Conservation (phyloP, 2,888 invertebrate species). For the Tenthredo mesomela region DNA sequence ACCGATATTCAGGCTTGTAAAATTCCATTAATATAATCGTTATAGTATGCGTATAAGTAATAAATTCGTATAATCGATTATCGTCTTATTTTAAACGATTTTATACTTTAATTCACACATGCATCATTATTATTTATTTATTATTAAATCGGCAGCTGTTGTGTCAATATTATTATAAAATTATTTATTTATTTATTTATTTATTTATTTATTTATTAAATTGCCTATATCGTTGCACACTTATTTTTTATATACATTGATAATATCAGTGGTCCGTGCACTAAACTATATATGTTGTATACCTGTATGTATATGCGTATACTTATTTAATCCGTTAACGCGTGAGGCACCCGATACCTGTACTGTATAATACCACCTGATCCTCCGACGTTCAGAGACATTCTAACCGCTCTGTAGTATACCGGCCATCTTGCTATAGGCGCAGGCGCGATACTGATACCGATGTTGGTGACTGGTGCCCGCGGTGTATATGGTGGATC, state of each 20-base stretch:
- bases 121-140: not conserved
- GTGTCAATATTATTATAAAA: not conserved
- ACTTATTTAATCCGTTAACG: not conserved
- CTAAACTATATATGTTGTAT: not conserved
- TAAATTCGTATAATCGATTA: not conserved
- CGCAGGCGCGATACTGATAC: conserved; percentile 46
- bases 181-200: not conserved
- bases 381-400: conserved; percentile 66
- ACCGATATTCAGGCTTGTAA: not conserved
- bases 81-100: not conserved
- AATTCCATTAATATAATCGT: not conserved
- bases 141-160: not conserved
- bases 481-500: not conserved
- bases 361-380: conserved; percentile 62
- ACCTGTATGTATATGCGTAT: not conserved
- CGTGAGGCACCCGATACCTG: conserved; percentile 6
- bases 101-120: not conserved
- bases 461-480: not conserved
- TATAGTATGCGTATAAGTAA: too few species aligned
- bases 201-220: not conserved
- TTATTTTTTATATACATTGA: too few species aligned
- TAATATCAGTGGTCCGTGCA: not conserved
- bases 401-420: conserved; percentile 63
- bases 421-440: conserved; percentile 65
- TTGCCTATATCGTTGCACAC: not conserved